A percentile compares a stretch with the other conserved stretches of the same genome.
Evolutionary conservation across 2,113 vertebrate genomes (phyloP).

Genomic region (Falco punctatus): DNA sequence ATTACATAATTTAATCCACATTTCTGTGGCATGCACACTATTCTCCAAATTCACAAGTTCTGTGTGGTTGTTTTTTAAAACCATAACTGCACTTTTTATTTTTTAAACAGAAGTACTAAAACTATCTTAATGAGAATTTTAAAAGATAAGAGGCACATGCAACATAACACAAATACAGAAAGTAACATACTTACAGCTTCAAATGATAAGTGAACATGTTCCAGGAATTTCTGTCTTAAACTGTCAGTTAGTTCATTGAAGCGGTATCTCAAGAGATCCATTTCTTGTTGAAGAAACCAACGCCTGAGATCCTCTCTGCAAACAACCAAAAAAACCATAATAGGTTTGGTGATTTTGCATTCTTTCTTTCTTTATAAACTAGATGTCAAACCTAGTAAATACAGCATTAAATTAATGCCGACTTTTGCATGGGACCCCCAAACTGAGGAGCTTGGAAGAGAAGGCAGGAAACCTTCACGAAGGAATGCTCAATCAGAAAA

Average conservation of each 20-base stretch:
- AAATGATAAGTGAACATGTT: conserved; percentile 86
- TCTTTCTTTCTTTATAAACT: background rate
- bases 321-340: background rate
- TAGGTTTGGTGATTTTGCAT: background rate
- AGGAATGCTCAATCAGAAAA: background rate
- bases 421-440: background rate
- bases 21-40: background rate
- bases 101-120: background rate
- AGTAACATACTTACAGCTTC: conserved; percentile 81
- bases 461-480: background rate
- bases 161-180: background rate
- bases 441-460: background rate
- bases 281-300: conserved; percentile 98
- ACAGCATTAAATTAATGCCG: background rate
- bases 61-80: background rate
- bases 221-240: conserved; percentile 85
- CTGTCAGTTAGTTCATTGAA: conserved; percentile 76
- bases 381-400: background rate
- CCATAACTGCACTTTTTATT: background rate
- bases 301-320: conserved; percentile 93
- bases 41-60: background rate
- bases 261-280: conserved; percentile 92
- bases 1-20: background rate
- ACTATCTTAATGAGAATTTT: background rate
- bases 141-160: background rate